A percentile compares a stretch with the other conserved stretches of the same genome.
Conservation (phyloP, 2,113 vertebrate genomes). For the Theristicus caerulescens region DNA sequence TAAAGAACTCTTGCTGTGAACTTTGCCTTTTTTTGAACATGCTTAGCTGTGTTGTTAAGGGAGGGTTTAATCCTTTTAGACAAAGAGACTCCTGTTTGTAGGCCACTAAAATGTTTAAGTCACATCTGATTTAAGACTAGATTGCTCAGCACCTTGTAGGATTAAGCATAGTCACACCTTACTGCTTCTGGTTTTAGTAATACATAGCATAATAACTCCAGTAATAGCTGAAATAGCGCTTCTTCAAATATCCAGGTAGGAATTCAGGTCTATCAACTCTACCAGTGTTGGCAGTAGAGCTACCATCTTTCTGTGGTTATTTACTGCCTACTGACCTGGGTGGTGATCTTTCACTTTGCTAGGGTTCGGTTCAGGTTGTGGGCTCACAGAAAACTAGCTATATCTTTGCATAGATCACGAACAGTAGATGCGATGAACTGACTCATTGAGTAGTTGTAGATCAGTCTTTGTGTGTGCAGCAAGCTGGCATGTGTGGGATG, state of each 20-base stretch:
- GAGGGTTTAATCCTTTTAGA: not conserved
- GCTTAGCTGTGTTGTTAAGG: not conserved
- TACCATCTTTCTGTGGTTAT: not conserved
- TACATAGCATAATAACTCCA: rapidly evolving
- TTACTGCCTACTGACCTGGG: not conserved
- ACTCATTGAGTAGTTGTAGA: not conserved
- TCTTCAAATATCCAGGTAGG: not conserved
- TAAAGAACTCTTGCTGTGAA: not conserved
- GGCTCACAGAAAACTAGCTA: not conserved
- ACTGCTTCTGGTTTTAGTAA: not conserved
- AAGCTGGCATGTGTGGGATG: not conserved
- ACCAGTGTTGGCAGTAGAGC: not conserved
- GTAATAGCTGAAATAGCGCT: not conserved
- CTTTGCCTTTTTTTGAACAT: not conserved
- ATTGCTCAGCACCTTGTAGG: not conserved
- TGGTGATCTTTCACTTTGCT: not conserved
- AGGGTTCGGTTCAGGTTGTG: not conserved
- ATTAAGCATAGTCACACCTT: not conserved
- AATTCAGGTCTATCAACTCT: not conserved
- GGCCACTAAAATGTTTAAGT: not conserved
- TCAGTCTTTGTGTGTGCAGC: not conserved
- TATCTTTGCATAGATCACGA: not conserved
- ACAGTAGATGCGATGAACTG: not conserved
- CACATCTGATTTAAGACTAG: not conserved
- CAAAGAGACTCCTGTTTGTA: not conserved